Evolutionary conservation across 1,140 invertebrate genomes (phyloP).

Genomic region (Amphibalanus amphitrite): DNA sequence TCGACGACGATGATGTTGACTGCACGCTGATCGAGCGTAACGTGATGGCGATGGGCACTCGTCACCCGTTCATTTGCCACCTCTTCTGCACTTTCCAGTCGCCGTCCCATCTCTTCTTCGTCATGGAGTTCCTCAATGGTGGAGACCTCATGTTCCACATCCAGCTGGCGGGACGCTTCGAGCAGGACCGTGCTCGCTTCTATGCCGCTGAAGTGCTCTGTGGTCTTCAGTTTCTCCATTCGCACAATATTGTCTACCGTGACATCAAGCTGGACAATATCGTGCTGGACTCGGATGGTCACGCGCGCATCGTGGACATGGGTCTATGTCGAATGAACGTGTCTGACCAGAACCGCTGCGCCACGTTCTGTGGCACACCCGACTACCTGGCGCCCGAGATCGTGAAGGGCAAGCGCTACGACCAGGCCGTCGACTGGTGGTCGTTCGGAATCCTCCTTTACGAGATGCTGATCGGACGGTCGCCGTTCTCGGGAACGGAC

Average conservation of each 20-base stretch:
- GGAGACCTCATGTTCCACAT: conserved; percentile 99
- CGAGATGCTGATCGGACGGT: conserved; percentile 96
- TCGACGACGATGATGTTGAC: conserved; percentile 97
- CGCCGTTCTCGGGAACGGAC: conserved; percentile 95
- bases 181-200: conserved; percentile 73
- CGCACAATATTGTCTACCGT: conserved; percentile 83
- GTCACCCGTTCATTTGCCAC: conserved; percentile 95
- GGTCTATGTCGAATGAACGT: conserved; percentile 99
- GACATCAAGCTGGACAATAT: conserved; percentile 98
- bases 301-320: conserved; percentile 96
- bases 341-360: conserved; percentile 38
- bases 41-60: conserved; percentile 86
- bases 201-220: conserved; percentile 93
- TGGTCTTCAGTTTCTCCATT: conserved; percentile 87
- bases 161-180: conserved; percentile 81
- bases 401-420: conserved; percentile 90
- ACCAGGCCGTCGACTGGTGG: conserved; percentile 98
- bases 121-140: conserved; percentile 98
- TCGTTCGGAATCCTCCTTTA: conserved; percentile 92
- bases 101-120: conserved; percentile 93
- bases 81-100: conserved; percentile 97
- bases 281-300: conserved; percentile 87
- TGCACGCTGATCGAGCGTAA: conserved; percentile 95
- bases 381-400: conserved; percentile 98
- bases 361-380: conserved; percentile 96